Evolutionary conservation across 2,113 vertebrate species (phyloP).

Genomic region (Cisticola juncidis): DNA sequence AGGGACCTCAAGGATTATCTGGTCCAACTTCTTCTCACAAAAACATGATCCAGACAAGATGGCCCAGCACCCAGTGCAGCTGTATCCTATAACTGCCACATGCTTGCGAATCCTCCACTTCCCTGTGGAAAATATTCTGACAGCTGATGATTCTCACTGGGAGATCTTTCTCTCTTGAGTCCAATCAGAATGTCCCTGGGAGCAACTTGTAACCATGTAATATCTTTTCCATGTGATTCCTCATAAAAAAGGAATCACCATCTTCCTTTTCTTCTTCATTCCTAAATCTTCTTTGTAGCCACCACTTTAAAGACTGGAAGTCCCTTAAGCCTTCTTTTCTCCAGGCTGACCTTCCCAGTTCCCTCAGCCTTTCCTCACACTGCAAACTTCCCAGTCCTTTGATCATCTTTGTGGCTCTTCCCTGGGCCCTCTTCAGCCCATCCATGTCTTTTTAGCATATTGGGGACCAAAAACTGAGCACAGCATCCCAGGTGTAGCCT

Average conservation of each 20-base stretch:
- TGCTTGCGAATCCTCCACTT: background rate
- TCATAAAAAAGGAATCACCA: background rate
- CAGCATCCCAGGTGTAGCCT: background rate
- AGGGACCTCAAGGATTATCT: background rate
- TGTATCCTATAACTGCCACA: background rate
- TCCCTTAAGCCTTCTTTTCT: background rate
- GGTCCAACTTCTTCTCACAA: background rate
- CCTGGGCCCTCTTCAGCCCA: background rate
- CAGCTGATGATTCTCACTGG: background rate
- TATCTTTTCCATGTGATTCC: background rate
- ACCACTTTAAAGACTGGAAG: background rate
- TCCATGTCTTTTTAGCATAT: background rate
- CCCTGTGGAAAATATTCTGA: background rate
- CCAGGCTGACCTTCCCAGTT: background rate
- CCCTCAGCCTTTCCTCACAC: background rate
- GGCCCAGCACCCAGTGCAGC: background rate
- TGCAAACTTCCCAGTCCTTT: background rate
- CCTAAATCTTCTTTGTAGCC: background rate
- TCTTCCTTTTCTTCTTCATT: background rate
- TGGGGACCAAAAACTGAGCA: background rate
- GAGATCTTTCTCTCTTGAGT: background rate
- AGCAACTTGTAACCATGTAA: background rate
- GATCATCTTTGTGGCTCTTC: background rate
- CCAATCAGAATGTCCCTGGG: background rate
- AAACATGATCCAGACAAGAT: background rate